These are phyloP conservation scores for Drusus annulatus DNA, from an alignment of 1,140 invertebrate genomes.

Conservation along the genomic window DNA sequence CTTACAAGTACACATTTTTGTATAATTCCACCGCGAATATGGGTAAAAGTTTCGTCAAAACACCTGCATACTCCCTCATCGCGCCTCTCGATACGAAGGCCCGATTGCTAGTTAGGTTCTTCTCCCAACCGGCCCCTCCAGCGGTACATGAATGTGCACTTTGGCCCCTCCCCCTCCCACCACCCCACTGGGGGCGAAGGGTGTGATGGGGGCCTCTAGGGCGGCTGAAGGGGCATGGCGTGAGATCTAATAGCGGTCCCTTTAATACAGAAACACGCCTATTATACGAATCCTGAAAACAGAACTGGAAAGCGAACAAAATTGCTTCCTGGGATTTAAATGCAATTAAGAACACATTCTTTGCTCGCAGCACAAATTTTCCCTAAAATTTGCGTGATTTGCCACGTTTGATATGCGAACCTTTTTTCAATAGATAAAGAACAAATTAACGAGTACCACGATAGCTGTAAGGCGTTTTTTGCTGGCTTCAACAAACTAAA, in stretches of 20 bases:
- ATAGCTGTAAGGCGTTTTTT: too few species aligned
- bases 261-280: constrained; percentile 2
- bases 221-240: neutral
- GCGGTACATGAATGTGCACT: constrained; percentile 57
- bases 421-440: too few species aligned
- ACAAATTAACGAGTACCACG: too few species aligned
- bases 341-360: neutral
- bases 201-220: neutral
- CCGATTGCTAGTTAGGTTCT: too few species aligned
- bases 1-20: too few species aligned
- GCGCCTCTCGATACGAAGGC: neutral
- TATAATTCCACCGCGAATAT: too few species aligned
- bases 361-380: too few species aligned
- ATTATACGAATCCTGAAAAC: constrained; percentile 8
- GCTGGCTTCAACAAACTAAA: too few species aligned
- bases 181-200: constrained; percentile 4
- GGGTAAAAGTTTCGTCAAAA: neutral
- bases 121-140: too few species aligned
- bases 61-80: neutral
- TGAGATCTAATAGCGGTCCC: constrained; percentile 4
- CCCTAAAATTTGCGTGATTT: too few species aligned
- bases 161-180: constrained; percentile 47
- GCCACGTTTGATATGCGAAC: too few species aligned
- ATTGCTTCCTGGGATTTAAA: constrained; percentile 7
- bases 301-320: constrained; percentile 13